phyloP scores from a whole-genome alignment of 2,113 vertebrate species.

The Vulpes lagopus region DNA sequence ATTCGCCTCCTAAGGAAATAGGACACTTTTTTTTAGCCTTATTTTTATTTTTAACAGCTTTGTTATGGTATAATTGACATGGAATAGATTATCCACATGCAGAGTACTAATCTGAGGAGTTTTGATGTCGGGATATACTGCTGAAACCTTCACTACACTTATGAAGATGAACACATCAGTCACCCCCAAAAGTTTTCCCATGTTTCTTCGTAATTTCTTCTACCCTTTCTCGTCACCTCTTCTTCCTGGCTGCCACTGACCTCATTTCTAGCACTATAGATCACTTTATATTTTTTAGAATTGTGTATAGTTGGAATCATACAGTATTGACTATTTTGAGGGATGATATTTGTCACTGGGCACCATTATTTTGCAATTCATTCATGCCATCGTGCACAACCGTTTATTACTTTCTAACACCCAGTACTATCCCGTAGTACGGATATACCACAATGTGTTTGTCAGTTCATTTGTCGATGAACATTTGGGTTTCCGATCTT shows the following conservation, averaged over 20 bases:
- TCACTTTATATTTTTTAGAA: constrained; percentile 40
- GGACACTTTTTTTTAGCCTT: not conserved
- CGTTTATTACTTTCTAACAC: not conserved
- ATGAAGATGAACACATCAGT: not conserved
- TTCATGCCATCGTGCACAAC: not conserved
- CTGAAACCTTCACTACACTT: not conserved
- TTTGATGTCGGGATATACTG: not conserved
- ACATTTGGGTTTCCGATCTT: not conserved
- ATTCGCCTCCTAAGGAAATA: not conserved
- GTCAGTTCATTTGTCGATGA: not conserved
- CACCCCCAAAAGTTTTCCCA: not conserved
- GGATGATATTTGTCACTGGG: not conserved
- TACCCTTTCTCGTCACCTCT: not conserved
- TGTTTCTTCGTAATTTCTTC: not conserved
- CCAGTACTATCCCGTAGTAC: not conserved
- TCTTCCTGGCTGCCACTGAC: not conserved
- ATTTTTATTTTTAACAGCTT: constrained; percentile 16
- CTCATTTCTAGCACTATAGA: not conserved
- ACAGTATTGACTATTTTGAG: not conserved
- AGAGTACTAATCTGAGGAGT: not conserved
- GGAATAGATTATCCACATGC: not conserved
- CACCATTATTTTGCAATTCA: not conserved
- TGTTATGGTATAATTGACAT: not conserved
- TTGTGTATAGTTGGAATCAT: not conserved
- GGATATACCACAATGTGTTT: not conserved